phyloP scores from a whole-genome alignment of 2,888 invertebrate species.

The Lepidonotus clava region DNA sequence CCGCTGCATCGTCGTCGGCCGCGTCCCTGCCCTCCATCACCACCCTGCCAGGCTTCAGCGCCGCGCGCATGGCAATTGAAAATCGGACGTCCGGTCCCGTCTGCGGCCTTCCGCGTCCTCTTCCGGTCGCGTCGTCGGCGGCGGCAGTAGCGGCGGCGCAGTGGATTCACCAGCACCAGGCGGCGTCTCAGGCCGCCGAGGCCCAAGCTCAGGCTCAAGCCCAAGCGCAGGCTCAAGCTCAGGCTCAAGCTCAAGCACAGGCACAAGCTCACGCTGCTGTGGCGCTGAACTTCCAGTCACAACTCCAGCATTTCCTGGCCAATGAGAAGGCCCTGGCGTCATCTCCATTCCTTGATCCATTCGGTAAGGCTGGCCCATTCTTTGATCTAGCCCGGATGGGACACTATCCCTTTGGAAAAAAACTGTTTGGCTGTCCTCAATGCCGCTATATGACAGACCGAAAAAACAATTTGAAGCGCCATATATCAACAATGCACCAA shows the following conservation, averaged over 20 bases:
- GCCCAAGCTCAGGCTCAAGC: neutral
- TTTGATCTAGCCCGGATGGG: slow-evolving; percentile 28
- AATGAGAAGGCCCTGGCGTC: slow-evolving; percentile 27
- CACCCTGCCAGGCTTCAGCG: slow-evolving; percentile 17
- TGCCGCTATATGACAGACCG: slow-evolving; percentile 78
- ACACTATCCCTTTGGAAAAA: slow-evolving; percentile 59
- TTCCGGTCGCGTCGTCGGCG: slow-evolving; percentile 3
- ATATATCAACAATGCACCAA: slow-evolving; percentile 80
- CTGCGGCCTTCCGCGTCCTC: slow-evolving; percentile 19
- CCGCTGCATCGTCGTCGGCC: neutral
- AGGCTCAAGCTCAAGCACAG: slow-evolving; percentile 6
- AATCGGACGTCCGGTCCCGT: neutral
- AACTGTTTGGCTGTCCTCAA: slow-evolving; percentile 72
- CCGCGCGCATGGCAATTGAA: slow-evolving; percentile 20
- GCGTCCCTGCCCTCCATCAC: slow-evolving; percentile 29
- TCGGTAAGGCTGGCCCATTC: slow-evolving; percentile 30
- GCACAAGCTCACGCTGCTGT: neutral
- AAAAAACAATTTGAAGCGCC: slow-evolving; percentile 80
- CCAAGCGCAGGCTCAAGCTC: neutral
- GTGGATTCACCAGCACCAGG: slow-evolving; percentile 19
- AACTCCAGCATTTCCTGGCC: slow-evolving; percentile 26
- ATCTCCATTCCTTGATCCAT: slow-evolving; percentile 15
- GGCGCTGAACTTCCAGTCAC: slow-evolving; percentile 27
- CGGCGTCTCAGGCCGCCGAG: no score
- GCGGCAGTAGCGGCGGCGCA: slow-evolving; percentile 4